Percentiles rank a stretch among this genome's conserved stretches.
These are phyloP conservation scores for Scortum barcoo DNA, from an alignment of 2,113 vertebrate genomes.

Conservation along the genomic window DNA sequence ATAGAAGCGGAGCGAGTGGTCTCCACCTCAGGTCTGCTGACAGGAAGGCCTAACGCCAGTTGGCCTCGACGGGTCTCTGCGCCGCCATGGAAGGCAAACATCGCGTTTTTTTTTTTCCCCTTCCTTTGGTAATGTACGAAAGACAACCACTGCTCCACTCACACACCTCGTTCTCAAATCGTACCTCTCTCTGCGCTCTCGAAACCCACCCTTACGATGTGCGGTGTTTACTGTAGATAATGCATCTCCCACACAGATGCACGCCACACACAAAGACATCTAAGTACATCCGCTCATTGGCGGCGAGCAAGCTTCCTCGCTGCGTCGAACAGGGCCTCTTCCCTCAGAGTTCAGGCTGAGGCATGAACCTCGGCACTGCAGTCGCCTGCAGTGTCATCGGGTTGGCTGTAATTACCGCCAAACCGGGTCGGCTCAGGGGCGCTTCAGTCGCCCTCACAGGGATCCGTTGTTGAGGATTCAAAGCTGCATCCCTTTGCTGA, in stretches of 20 bases:
- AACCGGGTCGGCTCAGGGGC: background rate
- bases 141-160: background rate
- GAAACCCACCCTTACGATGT: constrained; percentile 19
- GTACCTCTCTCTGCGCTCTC: constrained; percentile 37
- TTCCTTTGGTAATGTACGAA: accelerated
- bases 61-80: constrained; percentile 12
- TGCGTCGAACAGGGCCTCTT: background rate
- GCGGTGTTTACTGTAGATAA: constrained; percentile 61
- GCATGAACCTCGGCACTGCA: background rate
- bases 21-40: constrained; percentile 62
- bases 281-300: constrained; percentile 15
- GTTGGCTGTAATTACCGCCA: background rate
- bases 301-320: background rate
- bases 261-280: background rate
- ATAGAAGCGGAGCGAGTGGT: constrained; percentile 66
- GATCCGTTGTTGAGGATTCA: constrained; percentile 51
- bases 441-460: constrained; percentile 2
- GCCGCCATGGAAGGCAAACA: background rate
- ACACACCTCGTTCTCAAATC: constrained; percentile 1
- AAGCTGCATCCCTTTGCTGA: constrained; percentile 42
- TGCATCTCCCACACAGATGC: constrained; percentile 39
- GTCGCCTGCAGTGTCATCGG: background rate
- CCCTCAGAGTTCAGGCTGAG: background rate
- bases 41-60: constrained; percentile 49
- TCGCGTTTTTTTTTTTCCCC: background rate